phyloP scores from a whole-genome alignment of 2,797 vertebrate species.

The Pyrocephalus nanus region DNA sequence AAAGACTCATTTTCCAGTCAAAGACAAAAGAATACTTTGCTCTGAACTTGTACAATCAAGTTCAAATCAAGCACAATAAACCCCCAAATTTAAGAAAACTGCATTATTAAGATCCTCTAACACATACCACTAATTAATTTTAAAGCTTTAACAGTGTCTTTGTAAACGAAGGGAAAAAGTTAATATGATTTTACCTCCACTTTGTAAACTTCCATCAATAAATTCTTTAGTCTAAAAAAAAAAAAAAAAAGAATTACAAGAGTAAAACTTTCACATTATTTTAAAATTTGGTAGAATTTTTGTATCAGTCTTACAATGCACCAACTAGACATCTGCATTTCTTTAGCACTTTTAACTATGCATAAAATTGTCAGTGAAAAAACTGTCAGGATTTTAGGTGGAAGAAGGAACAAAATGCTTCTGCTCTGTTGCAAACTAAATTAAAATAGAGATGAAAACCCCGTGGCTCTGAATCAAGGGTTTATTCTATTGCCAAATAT shows the following conservation, averaged over 20 bases:
- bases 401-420: not conserved
- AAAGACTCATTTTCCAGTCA: not conserved
- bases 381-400: too few relatives aligned
- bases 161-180: not conserved
- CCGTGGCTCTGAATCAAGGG: not conserved
- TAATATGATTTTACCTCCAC: slow-evolving; percentile 84
- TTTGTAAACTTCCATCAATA: slow-evolving; percentile 96
- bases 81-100: not conserved
- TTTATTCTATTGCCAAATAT: not conserved
- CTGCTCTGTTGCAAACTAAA: not conserved
- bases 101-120: not conserved
- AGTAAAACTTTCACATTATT: not conserved
- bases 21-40: not conserved
- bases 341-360: not conserved
- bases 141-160: not conserved
- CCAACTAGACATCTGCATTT: not conserved
- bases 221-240: slow-evolving; percentile 94
- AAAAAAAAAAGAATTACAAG: not conserved
- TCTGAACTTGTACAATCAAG: not conserved
- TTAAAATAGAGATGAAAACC: not conserved
- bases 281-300: not conserved
- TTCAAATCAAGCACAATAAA: not conserved
- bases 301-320: not conserved
- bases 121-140: not conserved
- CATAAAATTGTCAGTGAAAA: not conserved